Evolutionary conservation across 2,113 vertebrate species (phyloP).

Genomic region (Xenopus borealis): DNA sequence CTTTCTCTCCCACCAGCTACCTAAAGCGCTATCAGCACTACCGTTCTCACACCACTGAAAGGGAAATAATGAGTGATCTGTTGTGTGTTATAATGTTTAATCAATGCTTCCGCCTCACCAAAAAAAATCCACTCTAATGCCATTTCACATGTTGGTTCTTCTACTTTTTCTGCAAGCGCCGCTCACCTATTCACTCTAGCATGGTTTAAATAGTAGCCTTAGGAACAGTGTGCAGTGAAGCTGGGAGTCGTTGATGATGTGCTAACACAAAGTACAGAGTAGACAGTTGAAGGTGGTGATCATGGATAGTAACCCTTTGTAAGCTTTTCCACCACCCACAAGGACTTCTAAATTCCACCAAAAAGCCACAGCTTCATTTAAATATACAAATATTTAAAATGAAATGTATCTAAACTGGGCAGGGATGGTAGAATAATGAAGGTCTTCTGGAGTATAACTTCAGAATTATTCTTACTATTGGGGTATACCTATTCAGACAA

Average conservation of each 20-base stretch:
- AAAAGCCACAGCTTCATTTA: too few species aligned
- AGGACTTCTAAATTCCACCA: too few species aligned
- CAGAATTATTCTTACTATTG: too few species aligned
- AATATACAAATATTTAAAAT: too few species aligned
- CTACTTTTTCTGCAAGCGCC: conserved; percentile 51
- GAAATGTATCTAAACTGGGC: too few species aligned
- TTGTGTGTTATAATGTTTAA: conserved; percentile 76
- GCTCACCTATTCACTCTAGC: conserved; percentile 20
- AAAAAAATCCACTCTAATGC: conserved; percentile 28
- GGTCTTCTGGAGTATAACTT: too few species aligned
- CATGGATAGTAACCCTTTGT: too few species aligned
- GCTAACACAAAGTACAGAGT: neutral
- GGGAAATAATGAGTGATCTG: conserved; percentile 66
- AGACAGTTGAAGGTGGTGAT: neutral
- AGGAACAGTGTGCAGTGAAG: neutral
- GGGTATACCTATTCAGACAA: too few species aligned
- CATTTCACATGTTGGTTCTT: conserved; percentile 45
- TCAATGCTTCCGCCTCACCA: conserved; percentile 60
- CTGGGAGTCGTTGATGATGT: neutral
- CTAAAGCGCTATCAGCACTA: conserved; percentile 78
- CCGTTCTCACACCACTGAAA: conserved; percentile 80
- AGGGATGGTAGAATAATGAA: too few species aligned
- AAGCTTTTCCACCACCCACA: too few species aligned
- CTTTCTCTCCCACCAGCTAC: conserved; percentile 88
- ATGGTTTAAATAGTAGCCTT: neutral